Evolutionary conservation across 2,113 vertebrate genomes (phyloP).

Genomic region (Taurulus bubalis): DNA sequence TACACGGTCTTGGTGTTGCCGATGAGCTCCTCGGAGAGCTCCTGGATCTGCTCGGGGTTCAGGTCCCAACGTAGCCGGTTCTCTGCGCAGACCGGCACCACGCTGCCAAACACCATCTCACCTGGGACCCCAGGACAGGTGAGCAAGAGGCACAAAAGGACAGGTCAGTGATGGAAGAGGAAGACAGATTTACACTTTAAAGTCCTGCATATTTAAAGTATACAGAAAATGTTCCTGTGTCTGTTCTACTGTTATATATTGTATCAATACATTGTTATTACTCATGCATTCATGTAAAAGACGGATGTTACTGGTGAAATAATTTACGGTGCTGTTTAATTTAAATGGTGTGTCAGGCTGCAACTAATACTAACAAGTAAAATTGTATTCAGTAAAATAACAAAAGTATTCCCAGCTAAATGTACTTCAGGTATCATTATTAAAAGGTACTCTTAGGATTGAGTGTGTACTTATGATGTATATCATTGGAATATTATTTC

Average conservation of each 20-base stretch:
- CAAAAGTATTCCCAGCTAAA: background rate
- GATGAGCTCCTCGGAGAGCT: conserved; percentile 85
- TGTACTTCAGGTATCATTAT: background rate
- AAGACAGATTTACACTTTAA: background rate
- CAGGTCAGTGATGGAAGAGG: background rate
- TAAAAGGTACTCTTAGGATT: background rate
- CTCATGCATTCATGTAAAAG: background rate
- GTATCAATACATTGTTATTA: background rate
- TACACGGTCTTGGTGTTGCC: conserved; percentile 90
- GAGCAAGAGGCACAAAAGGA: background rate
- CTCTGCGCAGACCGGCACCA: conserved; percentile 45
- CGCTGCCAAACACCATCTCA: conserved; percentile 80
- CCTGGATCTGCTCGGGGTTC: conserved; percentile 85
- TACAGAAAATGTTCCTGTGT: too few species aligned
- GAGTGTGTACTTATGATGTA: background rate
- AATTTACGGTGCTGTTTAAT: background rate
- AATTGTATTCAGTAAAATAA: background rate
- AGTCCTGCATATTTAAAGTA: background rate
- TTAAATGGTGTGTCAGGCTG: background rate
- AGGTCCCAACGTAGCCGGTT: conserved; percentile 92
- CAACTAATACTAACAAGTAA: background rate
- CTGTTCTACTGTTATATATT: background rate
- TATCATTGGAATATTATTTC: background rate
- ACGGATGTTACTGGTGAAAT: background rate
- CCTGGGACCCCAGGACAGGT: conserved; percentile 64